Percentiles rank a stretch among this genome's conserved stretches.
phyloP scores from a whole-genome alignment of 2,888 invertebrate species.

The Oasisia sp. region DNA sequence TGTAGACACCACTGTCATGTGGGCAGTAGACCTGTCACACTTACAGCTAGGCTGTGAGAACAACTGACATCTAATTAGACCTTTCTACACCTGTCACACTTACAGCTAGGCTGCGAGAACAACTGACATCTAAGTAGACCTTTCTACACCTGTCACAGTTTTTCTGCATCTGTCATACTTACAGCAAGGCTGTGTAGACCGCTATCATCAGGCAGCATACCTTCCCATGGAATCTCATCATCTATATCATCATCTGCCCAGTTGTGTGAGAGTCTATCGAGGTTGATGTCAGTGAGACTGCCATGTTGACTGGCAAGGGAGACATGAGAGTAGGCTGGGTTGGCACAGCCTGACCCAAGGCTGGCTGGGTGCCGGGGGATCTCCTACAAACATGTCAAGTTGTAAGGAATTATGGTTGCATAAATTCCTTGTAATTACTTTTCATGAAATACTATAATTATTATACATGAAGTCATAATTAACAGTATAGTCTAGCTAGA shows the following conservation, averaged over 20 bases:
- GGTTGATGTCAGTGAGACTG: conserved; percentile 41
- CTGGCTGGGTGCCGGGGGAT: neutral
- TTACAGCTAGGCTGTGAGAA: neutral
- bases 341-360: neutral
- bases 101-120: neutral
- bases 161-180: conserved; percentile 14
- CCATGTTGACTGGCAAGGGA: neutral
- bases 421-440: no score
- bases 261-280: conserved; percentile 42
- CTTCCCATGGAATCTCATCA: conserved; percentile 50
- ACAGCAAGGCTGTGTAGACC: conserved; percentile 51
- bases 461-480: no score
- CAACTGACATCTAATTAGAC: neutral
- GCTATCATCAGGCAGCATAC: conserved; percentile 45
- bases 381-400: neutral
- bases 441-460: no score
- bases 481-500: no score
- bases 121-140: neutral
- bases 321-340: neutral
- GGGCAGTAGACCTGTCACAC: neutral
- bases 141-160: neutral
- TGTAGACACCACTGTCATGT: neutral
- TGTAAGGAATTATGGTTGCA: no score
- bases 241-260: conserved; percentile 43
- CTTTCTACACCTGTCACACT: neutral